Evolutionary conservation across 2,113 vertebrate genomes (phyloP).

Genomic region (Cettia cetti): DNA sequence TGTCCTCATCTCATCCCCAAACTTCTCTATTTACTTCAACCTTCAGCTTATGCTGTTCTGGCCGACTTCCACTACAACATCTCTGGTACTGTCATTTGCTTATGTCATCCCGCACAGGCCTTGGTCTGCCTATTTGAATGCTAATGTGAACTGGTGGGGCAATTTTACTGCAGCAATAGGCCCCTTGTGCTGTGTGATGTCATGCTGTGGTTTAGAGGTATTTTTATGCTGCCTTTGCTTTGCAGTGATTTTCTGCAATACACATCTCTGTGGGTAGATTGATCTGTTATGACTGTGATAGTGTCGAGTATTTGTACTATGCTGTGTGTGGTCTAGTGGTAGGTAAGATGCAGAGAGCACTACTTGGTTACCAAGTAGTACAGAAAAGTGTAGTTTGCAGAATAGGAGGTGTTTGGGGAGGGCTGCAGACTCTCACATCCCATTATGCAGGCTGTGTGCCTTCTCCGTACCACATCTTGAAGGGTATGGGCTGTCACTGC

Average conservation of each 20-base stretch:
- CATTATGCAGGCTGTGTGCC: neutral
- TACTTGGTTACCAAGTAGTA: fast-evolving
- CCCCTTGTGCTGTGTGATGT: neutral
- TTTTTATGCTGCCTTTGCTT: neutral
- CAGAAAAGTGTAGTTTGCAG: neutral
- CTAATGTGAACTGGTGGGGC: neutral
- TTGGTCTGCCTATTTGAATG: neutral
- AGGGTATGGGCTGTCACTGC: neutral
- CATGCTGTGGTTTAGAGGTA: neutral
- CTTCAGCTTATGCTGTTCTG: neutral
- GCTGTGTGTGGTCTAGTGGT: neutral
- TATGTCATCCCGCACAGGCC: neutral
- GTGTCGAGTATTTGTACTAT: fast-evolving
- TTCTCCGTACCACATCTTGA: fast-evolving
- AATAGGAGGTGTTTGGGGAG: neutral
- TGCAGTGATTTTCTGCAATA: neutral
- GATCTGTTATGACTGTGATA: neutral
- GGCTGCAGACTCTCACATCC: neutral
- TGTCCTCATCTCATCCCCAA: neutral
- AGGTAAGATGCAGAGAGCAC: too few species aligned
- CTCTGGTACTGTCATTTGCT: neutral
- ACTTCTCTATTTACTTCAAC: neutral
- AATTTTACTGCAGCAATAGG: neutral
- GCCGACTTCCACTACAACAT: neutral
- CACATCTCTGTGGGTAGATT: neutral